These are phyloP conservation scores for Cotesia glomerata DNA, from an alignment of 1,140 invertebrate genomes.

Conservation along the genomic window DNA sequence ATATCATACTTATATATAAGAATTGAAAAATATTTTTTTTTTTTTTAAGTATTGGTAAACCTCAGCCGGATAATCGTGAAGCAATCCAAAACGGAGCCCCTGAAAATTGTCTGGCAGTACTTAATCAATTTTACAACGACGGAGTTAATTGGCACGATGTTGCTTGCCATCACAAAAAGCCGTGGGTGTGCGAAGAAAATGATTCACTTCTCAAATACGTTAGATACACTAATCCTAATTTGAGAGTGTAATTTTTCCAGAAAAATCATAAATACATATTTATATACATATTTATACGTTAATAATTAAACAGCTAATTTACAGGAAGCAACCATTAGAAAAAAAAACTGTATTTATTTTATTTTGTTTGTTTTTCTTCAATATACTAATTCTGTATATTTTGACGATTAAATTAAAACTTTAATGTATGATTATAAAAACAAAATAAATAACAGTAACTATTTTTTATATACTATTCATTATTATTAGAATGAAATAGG, in stretches of 20 bases:
- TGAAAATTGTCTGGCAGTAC: slow-evolving; percentile 79
- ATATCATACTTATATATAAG: not conserved
- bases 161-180: slow-evolving; percentile 83
- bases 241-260: slow-evolving; percentile 67
- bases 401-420: too few relatives aligned
- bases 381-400: too few relatives aligned
- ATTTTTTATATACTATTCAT: too few relatives aligned
- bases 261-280: not conserved
- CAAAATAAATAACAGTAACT: too few relatives aligned
- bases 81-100: slow-evolving; percentile 77
- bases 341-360: too few relatives aligned
- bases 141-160: slow-evolving; percentile 88
- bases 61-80: slow-evolving; percentile 84
- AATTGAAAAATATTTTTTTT: not conserved
- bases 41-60: slow-evolving; percentile 69
- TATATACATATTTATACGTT: too few relatives aligned
- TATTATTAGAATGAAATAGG: too few relatives aligned
- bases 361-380: too few relatives aligned
- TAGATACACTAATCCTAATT: slow-evolving; percentile 76
- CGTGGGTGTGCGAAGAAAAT: slow-evolving; percentile 84
- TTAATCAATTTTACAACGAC: slow-evolving; percentile 87
- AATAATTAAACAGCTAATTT: too few relatives aligned
- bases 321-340: too few relatives aligned
- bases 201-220: slow-evolving; percentile 81
- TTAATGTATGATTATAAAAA: too few relatives aligned